These are phyloP conservation scores for Poeciliopsis infans DNA, from an alignment of 2,797 vertebrate species.

Conservation along the genomic window DNA sequence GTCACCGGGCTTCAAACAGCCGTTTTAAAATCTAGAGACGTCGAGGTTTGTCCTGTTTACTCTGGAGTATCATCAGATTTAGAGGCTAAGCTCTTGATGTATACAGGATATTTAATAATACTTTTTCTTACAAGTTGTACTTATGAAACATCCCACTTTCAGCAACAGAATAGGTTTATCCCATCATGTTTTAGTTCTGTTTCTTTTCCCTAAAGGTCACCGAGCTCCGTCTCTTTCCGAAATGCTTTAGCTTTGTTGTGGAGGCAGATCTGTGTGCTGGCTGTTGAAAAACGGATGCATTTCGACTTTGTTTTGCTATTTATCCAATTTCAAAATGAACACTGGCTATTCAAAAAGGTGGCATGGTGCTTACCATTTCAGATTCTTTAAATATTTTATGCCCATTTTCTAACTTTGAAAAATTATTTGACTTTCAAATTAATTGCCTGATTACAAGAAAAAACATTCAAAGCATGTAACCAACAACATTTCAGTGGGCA, in stretches of 20 bases:
- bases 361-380: background rate
- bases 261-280: background rate
- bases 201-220: background rate
- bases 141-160: background rate
- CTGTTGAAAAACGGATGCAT: background rate
- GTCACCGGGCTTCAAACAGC: constrained; percentile 34
- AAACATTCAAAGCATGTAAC: background rate
- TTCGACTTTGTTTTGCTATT: background rate
- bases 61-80: background rate
- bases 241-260: background rate
- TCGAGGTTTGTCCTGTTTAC: constrained; percentile 4
- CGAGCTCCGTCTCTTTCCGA: background rate
- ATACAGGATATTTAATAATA: background rate
- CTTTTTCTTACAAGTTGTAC: background rate
- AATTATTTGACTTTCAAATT: no score
- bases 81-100: background rate
- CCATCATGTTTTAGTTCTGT: background rate
- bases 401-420: no score
- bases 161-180: background rate
- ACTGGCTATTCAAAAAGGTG: background rate
- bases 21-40: background rate
- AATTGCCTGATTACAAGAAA: background rate
- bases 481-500: background rate
- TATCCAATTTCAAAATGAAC: background rate
- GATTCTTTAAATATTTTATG: background rate